Base-by-base conservation (phyloP, 2,113 vertebrate species). In the Pangasianodon gigas region DNA sequence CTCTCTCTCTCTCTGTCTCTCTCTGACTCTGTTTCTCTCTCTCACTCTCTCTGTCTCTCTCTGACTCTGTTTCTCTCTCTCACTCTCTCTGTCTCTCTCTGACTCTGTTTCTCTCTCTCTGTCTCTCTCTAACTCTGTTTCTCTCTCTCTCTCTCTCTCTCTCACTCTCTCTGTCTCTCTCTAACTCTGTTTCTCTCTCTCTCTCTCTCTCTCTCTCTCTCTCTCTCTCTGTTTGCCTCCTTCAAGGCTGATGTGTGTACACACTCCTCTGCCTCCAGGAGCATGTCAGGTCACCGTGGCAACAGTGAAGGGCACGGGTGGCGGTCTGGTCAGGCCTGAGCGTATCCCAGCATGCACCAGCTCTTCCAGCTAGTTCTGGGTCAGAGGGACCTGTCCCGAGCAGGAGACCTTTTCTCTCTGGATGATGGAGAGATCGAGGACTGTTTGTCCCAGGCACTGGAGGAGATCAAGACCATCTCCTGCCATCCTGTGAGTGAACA, bases 341-440 rank as follows among this genome's bases (percentile, higher is more conserved):
- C 18, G 41, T 83, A 91, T 90, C 88, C 91, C 91, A 95, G 91
- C 94, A 99, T 99, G 98, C 98, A 99, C 94, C 97, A 97, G 18
- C 96, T 99, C 41, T 98, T 99, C 54, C 93, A 96, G 91, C 94
- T 97, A 93, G 98, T 99, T 87, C 94, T 99, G 95, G 96, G 96
- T 65, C 97, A 98, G 52, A 98, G 97, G 94, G 98, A 99, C 92
- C 96, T 99, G 86, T 99, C 98, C 14, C 93, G 97, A 54, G 98
- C 98, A 0, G 98, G 98, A 4, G 98, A 99, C 88, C 97, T 99
- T 19, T 99, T 99, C 95, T 99, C 98, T 90, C 95, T 99, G 92
- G 97, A 97, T 62, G 97, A 99, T 91, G 90, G 95, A 13, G 98
- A 98, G 92, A 99, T 99, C 0, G 97, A 99, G 94, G 97, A 95